phyloP scores from a whole-genome alignment of 2,888 invertebrate genomes.

The Diarsia dahlii region DNA sequence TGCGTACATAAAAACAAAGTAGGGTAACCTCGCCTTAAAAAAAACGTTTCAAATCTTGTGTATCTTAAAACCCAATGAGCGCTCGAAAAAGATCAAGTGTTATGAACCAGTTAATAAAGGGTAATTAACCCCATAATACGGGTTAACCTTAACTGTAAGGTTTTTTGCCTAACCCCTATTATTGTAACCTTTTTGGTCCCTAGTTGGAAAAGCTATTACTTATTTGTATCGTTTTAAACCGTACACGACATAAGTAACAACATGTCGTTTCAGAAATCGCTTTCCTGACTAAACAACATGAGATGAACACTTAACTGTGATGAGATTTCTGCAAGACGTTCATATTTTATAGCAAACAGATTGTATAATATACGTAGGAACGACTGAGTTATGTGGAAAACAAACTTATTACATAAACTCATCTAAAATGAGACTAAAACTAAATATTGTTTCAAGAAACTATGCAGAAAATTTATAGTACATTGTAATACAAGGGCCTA shows the following conservation, averaged over 20 bases:
- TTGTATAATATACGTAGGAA: constrained; percentile 22
- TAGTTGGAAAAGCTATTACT: constrained; percentile 7
- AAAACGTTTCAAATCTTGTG: background rate
- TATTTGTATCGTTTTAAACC: constrained; percentile 28
- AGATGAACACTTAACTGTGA: constrained; percentile 54
- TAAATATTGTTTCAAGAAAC: constrained; percentile 12
- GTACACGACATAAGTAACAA: constrained; percentile 20
- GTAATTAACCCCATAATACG: background rate
- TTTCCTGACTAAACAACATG: constrained; percentile 55
- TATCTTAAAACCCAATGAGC: background rate
- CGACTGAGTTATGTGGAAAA: constrained; percentile 22
- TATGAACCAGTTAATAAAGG: background rate
- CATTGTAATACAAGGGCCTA: no score
- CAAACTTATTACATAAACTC: constrained; percentile 16
- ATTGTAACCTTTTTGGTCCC: background rate
- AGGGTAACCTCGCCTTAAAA: no score
- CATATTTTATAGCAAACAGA: constrained; percentile 57
- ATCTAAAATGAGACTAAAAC: background rate
- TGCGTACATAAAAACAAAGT: no score
- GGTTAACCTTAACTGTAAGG: background rate
- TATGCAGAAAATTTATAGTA: background rate
- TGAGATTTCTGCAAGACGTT: constrained; percentile 58
- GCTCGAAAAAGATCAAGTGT: background rate
- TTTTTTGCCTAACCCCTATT: background rate
- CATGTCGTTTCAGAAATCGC: constrained; percentile 37